Evolutionary conservation across 2,888 invertebrate species (phyloP), one percentile per base, ranked within the genome.

Genomic region (Petrolisthes manimaculis): DNA sequence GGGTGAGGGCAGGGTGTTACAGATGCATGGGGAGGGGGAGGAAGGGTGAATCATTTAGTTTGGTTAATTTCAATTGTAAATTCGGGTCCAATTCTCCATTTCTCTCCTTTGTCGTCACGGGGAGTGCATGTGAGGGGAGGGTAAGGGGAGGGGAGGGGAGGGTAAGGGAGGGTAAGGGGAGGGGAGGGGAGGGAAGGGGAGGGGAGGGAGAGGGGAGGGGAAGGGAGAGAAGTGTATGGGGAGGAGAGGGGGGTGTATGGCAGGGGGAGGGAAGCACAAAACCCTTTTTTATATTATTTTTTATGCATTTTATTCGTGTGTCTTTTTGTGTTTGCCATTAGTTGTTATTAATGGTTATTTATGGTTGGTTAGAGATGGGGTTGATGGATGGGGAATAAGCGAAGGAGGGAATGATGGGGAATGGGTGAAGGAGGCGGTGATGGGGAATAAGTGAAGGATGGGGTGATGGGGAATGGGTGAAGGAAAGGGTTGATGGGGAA

Each of bases 21-120:
- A n/a, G n/a, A n/a, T 5, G 53, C 8, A 53, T 51, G 56, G 53
- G 8, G 6, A 5, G 56, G 8, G 21, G n/a, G 54, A 12, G 21
- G 61, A 55, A 53, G 53, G 24, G 79, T 55, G 61, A 84, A 88
- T 74, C 84, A 88, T 88, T 88, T 81, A 84, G 84, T 88, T 67
- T 67, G 88, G 84, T 88, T 88, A 88, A 88, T 88, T 88, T 88
- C 88, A 84, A 88, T 88, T 88, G 88, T 88, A 88, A 82, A 88
- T 88, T 9, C 56, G 24, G 61, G 21, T 83, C 74, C 87, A 53
- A 55, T 78, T 79, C 71, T 83, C 69, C 83, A 71, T 83, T 79
- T 79, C 83, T 71, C 14, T 51, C 86, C 81, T 86, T 86, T 86
- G 86, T 86, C 81, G 55, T 69, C 79, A 83, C 67, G 78, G 79